phyloP scores from a whole-genome alignment of 2,797 vertebrate genomes.

The Spea hammondii region DNA sequence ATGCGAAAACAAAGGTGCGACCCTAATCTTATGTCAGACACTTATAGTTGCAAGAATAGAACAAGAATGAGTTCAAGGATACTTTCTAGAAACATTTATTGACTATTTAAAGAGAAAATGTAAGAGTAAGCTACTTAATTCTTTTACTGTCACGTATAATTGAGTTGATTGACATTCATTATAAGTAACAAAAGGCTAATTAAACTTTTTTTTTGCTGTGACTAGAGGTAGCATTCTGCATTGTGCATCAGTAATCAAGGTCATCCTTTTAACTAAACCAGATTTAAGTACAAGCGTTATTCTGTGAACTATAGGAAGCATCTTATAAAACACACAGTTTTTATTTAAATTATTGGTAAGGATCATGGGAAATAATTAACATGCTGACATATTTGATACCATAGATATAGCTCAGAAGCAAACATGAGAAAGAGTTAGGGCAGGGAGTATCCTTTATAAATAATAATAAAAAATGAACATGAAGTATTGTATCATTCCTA shows the following conservation, averaged over 20 bases:
- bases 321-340: no score
- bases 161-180: constrained; percentile 49
- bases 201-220: constrained; percentile 40
- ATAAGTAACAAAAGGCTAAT: constrained; percentile 51
- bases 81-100: constrained; percentile 44
- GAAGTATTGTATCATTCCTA: no score
- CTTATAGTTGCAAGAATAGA: background rate
- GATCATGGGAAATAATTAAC: no score
- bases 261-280: constrained; percentile 33
- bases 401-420: no score
- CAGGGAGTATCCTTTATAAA: no score
- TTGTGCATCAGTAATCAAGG: constrained; percentile 48
- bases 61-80: constrained; percentile 29
- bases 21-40: constrained; percentile 14
- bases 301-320: background rate
- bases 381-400: no score
- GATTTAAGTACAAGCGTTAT: constrained; percentile 32
- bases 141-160: constrained; percentile 42
- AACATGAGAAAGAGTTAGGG: no score
- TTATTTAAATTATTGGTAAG: no score
- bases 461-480: no score
- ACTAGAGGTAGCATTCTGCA: constrained; percentile 24
- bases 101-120: constrained; percentile 36
- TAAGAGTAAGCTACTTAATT: constrained; percentile 44
- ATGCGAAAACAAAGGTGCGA: background rate